Conservation (phyloP, 2,797 vertebrate genomes). For the Sebastolobus alascanus region DNA sequence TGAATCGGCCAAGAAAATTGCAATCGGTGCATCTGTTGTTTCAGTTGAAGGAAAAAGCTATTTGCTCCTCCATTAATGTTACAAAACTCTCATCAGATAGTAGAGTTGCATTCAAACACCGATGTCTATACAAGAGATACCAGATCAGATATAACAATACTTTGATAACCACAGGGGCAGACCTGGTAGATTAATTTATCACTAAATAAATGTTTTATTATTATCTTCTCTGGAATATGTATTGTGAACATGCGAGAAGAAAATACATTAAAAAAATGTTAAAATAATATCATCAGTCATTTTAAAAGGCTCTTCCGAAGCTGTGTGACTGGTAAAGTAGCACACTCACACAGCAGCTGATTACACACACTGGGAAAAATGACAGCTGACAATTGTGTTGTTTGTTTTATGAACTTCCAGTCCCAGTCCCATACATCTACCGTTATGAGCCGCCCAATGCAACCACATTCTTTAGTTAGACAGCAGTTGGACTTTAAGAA, state of each 20-base stretch:
- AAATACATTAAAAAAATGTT: background rate
- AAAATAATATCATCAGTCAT: background rate
- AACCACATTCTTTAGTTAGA: background rate
- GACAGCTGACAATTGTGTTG: constrained; percentile 7
- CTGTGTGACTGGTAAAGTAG: background rate
- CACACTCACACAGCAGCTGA: background rate
- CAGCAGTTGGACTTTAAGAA: background rate
- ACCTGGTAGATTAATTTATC: background rate
- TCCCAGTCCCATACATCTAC: background rate
- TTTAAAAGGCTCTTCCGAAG: background rate
- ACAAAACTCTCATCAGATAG: too few relatives aligned
- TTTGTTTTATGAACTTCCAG: background rate
- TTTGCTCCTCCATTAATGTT: too few relatives aligned
- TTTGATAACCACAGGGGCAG: too few relatives aligned
- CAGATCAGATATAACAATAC: background rate
- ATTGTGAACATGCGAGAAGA: background rate
- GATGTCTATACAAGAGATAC: too few relatives aligned
- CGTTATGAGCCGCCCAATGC: background rate
- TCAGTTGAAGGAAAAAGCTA: too few relatives aligned
- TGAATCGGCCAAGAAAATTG: too few relatives aligned
- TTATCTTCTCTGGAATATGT: background rate
- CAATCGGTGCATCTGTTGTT: too few relatives aligned
- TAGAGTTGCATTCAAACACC: too few relatives aligned
- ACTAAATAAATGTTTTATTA: background rate
- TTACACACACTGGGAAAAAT: constrained; percentile 8